Base-by-base conservation (phyloP, 1,140 invertebrate species). In the Laodelphax striatellus region DNA sequence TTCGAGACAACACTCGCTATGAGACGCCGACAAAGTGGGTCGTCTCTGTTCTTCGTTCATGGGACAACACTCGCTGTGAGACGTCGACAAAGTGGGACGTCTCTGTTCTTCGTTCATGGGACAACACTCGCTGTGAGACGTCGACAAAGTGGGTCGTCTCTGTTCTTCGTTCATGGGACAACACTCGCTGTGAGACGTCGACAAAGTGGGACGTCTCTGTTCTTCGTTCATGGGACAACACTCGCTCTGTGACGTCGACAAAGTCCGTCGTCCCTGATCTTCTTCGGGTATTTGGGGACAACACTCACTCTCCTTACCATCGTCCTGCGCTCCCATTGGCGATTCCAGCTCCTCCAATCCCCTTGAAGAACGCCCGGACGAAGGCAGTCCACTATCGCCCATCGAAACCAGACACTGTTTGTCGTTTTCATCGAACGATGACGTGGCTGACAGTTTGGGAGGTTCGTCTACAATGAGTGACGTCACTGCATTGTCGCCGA, bases 381-480 rank as follows among this genome's bases (percentile, higher is more conserved):
- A 60, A 9, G 58, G 58, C 24, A 60, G 19, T 14, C 57, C 57
- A 31, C 58, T 60, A 19, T 60, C 58, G 2, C 58, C 58, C 6
- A 60, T 14, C 10, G 58, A 60, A 31, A 34, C 13, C 11, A 52
- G 6, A 42, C 57, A 58, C 10, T 58, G 57, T 41, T 57, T 57
- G n/a, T 57, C 55, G 21, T 50, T 50, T 6, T 60, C 58, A 10
- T 52, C 46, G 11, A 52, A 60, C 11, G 57, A 59, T 10, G 58
- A 60, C 13, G 31, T 24, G 16, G 46, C 46, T 5, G 58, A 60
- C 14, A 60, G 28, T 22, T 60, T 60, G 5, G 58, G n/a, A n/a
- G n/a, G 42, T 22, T 60, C 58, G 28, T 60, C 58, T 5, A 34
- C 52, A 13, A 60, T 38, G 5, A 60, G 28, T 38, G 58, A 19